A percentile compares a stretch with the other conserved stretches of the same genome.
phyloP scores from a whole-genome alignment of 2,888 invertebrate genomes.

The Scaptomyza parva region DNA sequence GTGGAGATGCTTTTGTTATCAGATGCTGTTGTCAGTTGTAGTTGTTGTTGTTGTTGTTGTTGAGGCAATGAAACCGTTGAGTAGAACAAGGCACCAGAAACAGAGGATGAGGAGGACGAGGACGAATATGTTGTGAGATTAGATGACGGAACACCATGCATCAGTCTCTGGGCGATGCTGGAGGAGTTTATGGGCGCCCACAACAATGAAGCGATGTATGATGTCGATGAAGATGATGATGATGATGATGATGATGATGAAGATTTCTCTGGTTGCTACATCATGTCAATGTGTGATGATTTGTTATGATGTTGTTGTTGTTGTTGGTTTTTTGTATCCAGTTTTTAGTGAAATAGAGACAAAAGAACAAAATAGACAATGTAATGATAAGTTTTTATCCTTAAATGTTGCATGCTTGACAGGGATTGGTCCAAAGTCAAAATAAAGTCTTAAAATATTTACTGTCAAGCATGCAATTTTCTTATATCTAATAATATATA shows the following conservation, averaged over 20 bases:
- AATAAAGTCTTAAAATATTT: neutral
- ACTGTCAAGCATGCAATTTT: constrained; percentile 20
- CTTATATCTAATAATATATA: neutral
- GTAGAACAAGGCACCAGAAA: constrained; percentile 23
- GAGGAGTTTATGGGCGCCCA: constrained; percentile 61
- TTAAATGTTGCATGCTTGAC: constrained; percentile 17
- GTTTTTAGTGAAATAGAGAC: constrained; percentile 34
- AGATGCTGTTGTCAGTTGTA: constrained; percentile 30
- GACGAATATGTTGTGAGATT: constrained; percentile 46
- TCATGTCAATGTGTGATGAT: constrained; percentile 6
- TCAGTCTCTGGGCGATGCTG: constrained; percentile 8
- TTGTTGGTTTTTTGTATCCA: too few relatives aligned
- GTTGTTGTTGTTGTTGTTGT: constrained; percentile 31
- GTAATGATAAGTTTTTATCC: constrained; percentile 16
- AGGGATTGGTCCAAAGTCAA: neutral
- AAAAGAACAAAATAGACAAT: constrained; percentile 45
- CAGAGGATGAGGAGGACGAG: constrained; percentile 27
- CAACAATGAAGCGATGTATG: constrained; percentile 68
- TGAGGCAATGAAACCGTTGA: constrained; percentile 69
- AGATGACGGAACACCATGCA: constrained; percentile 10
- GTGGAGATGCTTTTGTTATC: constrained; percentile 38
- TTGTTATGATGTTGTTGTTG: too few relatives aligned
- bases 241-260: constrained; percentile 53
- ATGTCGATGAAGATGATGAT: constrained; percentile 17
- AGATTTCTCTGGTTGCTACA: constrained; percentile 67